A percentile compares a stretch with the other conserved stretches of the same genome.
These are phyloP conservation scores for Linurgus olivaceus DNA, from an alignment of 2,797 vertebrate species.

Conservation along the genomic window DNA sequence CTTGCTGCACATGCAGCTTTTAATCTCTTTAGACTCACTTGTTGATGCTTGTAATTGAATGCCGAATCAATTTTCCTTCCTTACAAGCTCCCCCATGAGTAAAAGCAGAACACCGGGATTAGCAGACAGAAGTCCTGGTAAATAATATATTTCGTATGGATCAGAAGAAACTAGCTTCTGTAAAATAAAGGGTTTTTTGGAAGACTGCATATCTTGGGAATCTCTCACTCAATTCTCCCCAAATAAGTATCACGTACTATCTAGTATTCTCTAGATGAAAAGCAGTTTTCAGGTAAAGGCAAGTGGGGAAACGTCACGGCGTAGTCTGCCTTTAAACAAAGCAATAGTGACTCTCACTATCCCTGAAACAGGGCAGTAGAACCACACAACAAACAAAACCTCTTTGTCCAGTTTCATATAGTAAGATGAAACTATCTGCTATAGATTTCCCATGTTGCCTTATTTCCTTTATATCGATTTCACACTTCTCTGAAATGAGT, in stretches of 20 bases:
- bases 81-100: not conserved
- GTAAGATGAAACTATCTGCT: not conserved
- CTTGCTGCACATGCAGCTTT: not conserved
- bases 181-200: not conserved
- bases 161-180: not conserved
- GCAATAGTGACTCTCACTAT: not conserved
- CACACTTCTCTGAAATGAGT: not conserved
- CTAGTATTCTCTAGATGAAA: not conserved
- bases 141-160: not conserved
- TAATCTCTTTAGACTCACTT: not conserved
- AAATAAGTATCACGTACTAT: not conserved
- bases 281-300: not conserved
- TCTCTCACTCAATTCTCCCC: not conserved
- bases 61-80: not conserved
- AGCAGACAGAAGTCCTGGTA: not conserved
- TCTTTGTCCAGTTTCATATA: not conserved
- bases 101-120: not conserved
- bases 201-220: not conserved
- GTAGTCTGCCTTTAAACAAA: not conserved
- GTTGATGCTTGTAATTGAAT: not conserved
- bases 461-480: not conserved
- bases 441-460: not conserved
- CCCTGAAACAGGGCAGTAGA: not conserved
- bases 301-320: not conserved
- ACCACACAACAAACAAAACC: not conserved